phyloP scores from a whole-genome alignment of 2,113 vertebrate genomes.

The human region GRCh38 chr6:108526001-108526500 shows the following conservation, averaged over 20 bases:
- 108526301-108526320: background rate
- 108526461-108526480: background rate
- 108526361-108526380: background rate
- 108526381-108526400: background rate
- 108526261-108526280: background rate
- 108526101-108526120: constrained; percentile 5
- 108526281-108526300: too few relatives aligned
- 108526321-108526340: background rate
- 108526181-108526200: background rate
- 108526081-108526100: background rate
- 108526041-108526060: background rate
- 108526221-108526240: background rate
- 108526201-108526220: background rate
- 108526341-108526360: background rate
- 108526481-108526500: background rate
- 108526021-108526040: constrained; percentile 16
- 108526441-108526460: background rate
- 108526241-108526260: background rate
- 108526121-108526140: background rate
- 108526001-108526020: background rate
- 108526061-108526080: background rate
- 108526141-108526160: background rate
- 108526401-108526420: background rate
- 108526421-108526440: background rate
- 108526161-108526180: background rate